A percentile compares a stretch with the other conserved stretches of the same genome.
phyloP scores from a whole-genome alignment of 2,113 vertebrate species.

The Scomber japonicus region DNA sequence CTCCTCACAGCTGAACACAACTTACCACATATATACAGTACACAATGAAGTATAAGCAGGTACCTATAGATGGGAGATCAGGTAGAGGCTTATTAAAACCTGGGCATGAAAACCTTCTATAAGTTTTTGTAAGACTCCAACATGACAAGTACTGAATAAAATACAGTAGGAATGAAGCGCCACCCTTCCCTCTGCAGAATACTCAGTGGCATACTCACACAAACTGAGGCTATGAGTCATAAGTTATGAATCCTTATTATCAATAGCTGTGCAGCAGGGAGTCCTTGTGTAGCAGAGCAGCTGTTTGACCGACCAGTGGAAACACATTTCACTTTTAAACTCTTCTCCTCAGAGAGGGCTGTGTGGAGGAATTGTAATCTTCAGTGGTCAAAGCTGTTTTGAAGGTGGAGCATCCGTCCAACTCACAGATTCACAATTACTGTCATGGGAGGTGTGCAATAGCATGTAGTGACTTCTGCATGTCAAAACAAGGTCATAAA shows the following conservation, averaged over 20 bases:
- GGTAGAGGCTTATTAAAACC: constrained; percentile 15
- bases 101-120: background rate
- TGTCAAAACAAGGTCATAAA: constrained; percentile 66
- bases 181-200: constrained; percentile 10
- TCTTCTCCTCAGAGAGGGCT: background rate
- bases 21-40: background rate
- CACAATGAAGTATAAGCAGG: constrained; percentile 14
- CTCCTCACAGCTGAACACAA: constrained; percentile 23
- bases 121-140: constrained; percentile 5
- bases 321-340: constrained; percentile 19
- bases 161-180: background rate
- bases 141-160: background rate
- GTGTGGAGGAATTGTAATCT: constrained; percentile 3
- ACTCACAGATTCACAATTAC: constrained; percentile 23
- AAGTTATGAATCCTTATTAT: constrained; percentile 42
- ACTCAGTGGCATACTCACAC: background rate
- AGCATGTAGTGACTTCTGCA: constrained; percentile 38
- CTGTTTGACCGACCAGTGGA: constrained; percentile 1
- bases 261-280: constrained; percentile 34
- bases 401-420: constrained; percentile 44
- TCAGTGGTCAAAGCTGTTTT: constrained; percentile 21
- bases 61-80: constrained; percentile 12
- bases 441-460: constrained; percentile 35
- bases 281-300: constrained; percentile 12
- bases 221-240: constrained; percentile 26